A percentile compares a stretch with the other conserved stretches of the same genome.
phyloP scores from a whole-genome alignment of 2,888 invertebrate species.

The Aelia acuminata region DNA sequence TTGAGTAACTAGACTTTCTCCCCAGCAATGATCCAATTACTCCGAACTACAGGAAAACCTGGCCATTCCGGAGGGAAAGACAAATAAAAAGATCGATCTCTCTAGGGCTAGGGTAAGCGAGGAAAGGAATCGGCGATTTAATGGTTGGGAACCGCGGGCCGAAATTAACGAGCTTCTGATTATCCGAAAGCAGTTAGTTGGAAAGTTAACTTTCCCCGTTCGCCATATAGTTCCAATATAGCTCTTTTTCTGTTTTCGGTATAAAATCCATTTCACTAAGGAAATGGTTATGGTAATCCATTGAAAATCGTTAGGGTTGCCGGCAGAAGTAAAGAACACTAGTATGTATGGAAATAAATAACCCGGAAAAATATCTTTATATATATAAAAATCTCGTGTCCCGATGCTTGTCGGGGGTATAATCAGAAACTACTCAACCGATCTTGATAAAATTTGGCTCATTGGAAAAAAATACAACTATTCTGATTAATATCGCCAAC shows the following conservation, averaged over 20 bases:
- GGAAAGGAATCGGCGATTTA: background rate
- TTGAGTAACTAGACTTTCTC: constrained; percentile 19
- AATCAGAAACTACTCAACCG: too few relatives aligned
- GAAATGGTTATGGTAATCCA: too few relatives aligned
- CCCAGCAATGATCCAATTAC: background rate
- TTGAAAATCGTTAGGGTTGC: too few relatives aligned
- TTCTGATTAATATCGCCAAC: too few relatives aligned
- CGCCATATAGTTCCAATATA: background rate
- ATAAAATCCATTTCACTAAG: background rate
- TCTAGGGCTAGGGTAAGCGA: background rate
- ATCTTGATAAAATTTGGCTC: too few relatives aligned
- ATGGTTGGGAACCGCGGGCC: background rate
- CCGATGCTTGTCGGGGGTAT: too few relatives aligned
- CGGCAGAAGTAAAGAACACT: too few relatives aligned
- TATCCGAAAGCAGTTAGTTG: background rate
- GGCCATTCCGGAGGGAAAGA: background rate
- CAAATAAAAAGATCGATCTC: background rate
- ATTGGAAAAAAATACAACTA: too few relatives aligned
- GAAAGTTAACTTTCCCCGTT: constrained; percentile 20
- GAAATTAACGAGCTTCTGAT: constrained; percentile 34
- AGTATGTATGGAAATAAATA: too few relatives aligned
- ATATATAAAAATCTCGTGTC: too few relatives aligned
- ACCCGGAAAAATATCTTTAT: too few relatives aligned
- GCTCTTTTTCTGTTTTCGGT: background rate
- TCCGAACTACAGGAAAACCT: background rate